Evolutionary conservation across 2,113 vertebrate genomes (phyloP), one percentile per base, ranked within the genome.

Genomic region (Urocolius indicus): DNA sequence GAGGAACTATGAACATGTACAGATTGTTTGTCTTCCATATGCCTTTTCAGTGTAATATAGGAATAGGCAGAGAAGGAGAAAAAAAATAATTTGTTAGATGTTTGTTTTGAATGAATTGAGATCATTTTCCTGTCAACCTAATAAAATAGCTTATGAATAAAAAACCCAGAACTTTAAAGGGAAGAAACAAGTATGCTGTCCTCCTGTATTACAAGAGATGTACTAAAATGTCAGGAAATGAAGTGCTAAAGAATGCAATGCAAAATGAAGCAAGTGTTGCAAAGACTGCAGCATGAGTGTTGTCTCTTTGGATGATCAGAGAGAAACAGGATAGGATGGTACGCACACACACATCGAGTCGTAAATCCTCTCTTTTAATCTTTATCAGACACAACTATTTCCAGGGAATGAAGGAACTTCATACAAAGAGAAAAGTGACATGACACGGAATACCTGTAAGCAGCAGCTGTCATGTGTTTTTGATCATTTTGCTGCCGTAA

Each of bases 361-460:
- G 95, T 97, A 95, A 96, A 95, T 87, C 77, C 76, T 92, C 68
- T 61, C 82, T 92, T 96, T 92, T 96, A 95, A 84, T 97, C 94
- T 94, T 95, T 93, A 88, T 86, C 86, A 95, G 68, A 41, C 17
- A 67, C 34, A 81, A 81, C 72, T 79, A 22, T 90, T 97, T 95
- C 51, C 10, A 20, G 73, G 66, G 58, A 95, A 79, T 84, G 91
- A 92, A 91, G 85, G 58, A 52, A 71, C 62, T 93, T 88, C 11
- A 7, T 95, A 82, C 54, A 91, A 93, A 90, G 59, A 84, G 72
- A 82, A 91, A 73, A 69, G 48, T 89, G 84, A 93, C 72, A 80
- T 76, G 66, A 90, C 68, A 86, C 14, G 17, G 78, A 95, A 84
- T 95, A 92, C 92, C 89, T 96, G 63, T 84, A 90, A 95, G 95